Evolutionary conservation across 2,113 vertebrate genomes (phyloP), one percentile per base, ranked within the genome.

Genomic region (Hirundichthys speculiger): DNA sequence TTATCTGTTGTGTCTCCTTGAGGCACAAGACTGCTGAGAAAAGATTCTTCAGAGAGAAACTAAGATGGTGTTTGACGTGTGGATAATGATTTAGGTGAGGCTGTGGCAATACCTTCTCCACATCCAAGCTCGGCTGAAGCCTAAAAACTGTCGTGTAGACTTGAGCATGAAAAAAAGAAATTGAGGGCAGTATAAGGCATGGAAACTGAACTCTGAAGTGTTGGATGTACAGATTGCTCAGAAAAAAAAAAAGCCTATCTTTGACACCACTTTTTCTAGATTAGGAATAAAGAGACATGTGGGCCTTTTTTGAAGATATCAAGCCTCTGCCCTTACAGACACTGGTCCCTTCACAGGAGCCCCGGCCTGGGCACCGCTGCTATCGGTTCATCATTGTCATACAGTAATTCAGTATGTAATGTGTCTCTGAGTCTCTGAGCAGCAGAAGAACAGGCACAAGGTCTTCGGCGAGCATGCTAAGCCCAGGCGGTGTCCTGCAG

Each of bases 11-110:
- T 52, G 68, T 45, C 75, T 86, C 75, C 82, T 91, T 80, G 58
- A 77, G 86, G 84, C 80, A 3, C 51, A 48, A 51, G 57, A 50
- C 69, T 78, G 86, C 88, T 86, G 77, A 80, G 75, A 69, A 81
- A 71, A 67, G 71, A 80, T 85, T 80, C 85, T 87, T 90, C 82
- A 13, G 79, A 72, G 84, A 45, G 75, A 84, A 84, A 84, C 62
- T 75, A 82, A 77, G 82, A 84, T 82, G 78, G 79, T 58, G 80
- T 89, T 86, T 90, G 88, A 91, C 91, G 87, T 91, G 76, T 65
- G 86, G 81, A 80, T 91, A 91, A 91, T 88, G 88, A 89, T 84
- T 89, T 83, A 86, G 88, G 82, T 86, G 63, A 81, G 75, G 86
- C 64, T 60, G 69, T 11, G 19, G 63, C 73, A 77, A 64, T 52